Evolutionary conservation across 2,888 invertebrate genomes (phyloP), one percentile per base, ranked within the genome.

Genomic region (Habroteleia sp.): DNA sequence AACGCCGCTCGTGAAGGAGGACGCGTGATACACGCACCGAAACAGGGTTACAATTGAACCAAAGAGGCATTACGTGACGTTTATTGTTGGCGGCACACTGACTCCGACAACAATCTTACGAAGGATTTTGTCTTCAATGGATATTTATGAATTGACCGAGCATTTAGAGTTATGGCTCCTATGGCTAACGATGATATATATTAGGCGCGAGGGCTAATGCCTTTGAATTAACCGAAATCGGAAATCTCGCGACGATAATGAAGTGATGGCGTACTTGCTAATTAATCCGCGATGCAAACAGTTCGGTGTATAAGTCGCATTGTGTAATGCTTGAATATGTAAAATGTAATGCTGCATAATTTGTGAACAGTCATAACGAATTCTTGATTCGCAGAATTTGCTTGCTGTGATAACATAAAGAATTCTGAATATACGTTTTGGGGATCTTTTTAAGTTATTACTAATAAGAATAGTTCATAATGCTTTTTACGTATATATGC

Each of bases 1-100:
- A 79, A 79, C 78, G 75, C 65, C 77, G 66, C 65, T 33, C 78
- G 77, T 39, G 79, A 79, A 82, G 80, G 77, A 79, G 81, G 72
- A 80, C 74, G 76, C 63, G 73, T 58, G 63, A 58, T 65, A 63
- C 63, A 63, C 65, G 73, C 73, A 58, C 58, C 31, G 33, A 65
- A 65, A 65, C 58, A 60, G 50, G 41, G 48, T 48, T 63, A 56
- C 62, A 56, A 71, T 66, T 54, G 39, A 66, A 66, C 25, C 60
- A 44, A 62, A 62, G 48, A 66, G 58, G 54, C 48, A 56, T 56
- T 71, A 74, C 46, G 60, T 62, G 52, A 62, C 66, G 66, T 66
- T 73, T 73, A 66, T 74, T 74, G 35, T 71, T 62, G 31, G 54
- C 37, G 23, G 31, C 44, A 29, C 25, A 50, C 52, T 52, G 54